Percentiles rank a stretch among this genome's conserved stretches.
phyloP scores from a whole-genome alignment of 2,113 vertebrate species.

The Suricata suricatta region DNA sequence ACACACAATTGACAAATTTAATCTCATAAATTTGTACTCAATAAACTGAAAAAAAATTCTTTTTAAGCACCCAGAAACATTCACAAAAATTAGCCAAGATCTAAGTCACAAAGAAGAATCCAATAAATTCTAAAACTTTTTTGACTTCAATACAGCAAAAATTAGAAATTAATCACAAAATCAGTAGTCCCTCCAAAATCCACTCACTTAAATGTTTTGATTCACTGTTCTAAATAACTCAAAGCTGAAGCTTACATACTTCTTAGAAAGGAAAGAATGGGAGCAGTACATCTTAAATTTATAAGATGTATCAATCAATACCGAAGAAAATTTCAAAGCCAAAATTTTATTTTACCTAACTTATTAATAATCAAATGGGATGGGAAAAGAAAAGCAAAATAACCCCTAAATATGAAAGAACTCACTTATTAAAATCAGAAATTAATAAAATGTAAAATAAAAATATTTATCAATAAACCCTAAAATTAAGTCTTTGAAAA shows the following conservation, averaged over 20 bases:
- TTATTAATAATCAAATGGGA: neutral
- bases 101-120: neutral
- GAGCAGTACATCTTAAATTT: neutral
- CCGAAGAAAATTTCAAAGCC: neutral
- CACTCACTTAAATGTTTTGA: neutral
- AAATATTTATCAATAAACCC: constrained; percentile 3
- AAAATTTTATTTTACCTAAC: neutral
- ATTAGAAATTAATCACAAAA: neutral
- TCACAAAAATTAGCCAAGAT: neutral
- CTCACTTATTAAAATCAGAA: constrained; percentile 7
- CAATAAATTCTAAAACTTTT: constrained; percentile 17
- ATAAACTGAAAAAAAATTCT: neutral
- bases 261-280: neutral
- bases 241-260: neutral
- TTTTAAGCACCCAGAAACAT: neutral
- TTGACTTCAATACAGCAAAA: neutral
- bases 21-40: neutral
- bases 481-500: constrained; percentile 31
- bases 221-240: neutral
- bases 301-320: neutral
- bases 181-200: neutral
- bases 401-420: neutral
- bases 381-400: neutral
- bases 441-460: neutral
- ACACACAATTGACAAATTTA: neutral